Conservation (phyloP, 1,140 invertebrate species). For the Atta texana region DNA sequence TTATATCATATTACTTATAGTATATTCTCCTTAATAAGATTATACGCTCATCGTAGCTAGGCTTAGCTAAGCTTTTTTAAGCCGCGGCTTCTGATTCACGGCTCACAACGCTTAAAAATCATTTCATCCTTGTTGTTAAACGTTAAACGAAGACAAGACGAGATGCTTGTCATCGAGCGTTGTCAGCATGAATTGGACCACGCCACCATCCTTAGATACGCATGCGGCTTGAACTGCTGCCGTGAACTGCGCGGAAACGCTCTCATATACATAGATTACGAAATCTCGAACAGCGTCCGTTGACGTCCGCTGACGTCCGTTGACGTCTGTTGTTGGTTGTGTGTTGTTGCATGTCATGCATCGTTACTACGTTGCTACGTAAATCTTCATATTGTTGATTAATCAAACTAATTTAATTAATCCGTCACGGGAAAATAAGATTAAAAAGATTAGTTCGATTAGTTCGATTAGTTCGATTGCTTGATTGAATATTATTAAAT, state of each 20-base stretch:
- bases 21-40: background rate
- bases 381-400: background rate
- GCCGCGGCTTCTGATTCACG: no score
- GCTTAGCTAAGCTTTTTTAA: background rate
- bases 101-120: no score
- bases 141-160: no score
- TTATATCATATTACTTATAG: background rate
- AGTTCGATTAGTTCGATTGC: background rate
- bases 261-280: conserved; percentile 56
- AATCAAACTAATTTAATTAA: background rate
- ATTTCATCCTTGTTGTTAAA: no score
- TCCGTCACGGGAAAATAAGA: background rate
- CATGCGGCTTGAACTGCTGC: conserved; percentile 44
- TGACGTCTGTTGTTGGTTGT: background rate
- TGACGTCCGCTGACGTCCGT: no score
- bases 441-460: background rate
- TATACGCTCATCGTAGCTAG: background rate
- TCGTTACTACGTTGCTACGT: background rate
- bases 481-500: conserved; percentile 12
- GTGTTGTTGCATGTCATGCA: background rate
- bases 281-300: background rate
- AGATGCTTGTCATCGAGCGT: no score
- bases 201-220: conserved; percentile 28
- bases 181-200: no score
- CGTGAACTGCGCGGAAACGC: conserved; percentile 38